Base-by-base conservation (phyloP, 2,113 vertebrate species). In the Paralichthys olivaceus region DNA sequence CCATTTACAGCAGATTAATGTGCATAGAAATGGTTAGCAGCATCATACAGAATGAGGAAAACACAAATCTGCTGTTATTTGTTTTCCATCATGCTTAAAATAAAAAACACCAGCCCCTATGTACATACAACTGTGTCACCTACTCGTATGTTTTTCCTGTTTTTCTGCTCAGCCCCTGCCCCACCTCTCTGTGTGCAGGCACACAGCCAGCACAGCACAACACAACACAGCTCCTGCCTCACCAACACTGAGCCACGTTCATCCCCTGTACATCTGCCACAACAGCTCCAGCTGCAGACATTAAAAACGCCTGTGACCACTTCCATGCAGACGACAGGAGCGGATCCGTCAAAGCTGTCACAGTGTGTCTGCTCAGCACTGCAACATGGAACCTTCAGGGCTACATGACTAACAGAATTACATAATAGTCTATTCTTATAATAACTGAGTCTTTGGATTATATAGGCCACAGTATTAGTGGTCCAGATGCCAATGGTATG, bases 151-250 rank as follows among this genome's bases (percentile, higher is more conserved):
- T 68, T 77, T 64, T 74, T 80, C 79, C 72, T 84, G 71, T 83
- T 84, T 81, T 80, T 77, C 66, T 75, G 53, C 58, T 49, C 34
- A 23, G 71, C 86, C 65, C 68, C 71, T 72, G 69, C 83, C 62
- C 74, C 73, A 70, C 86, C 79, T 80, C 70, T 81, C 53, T 47
- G 14, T 49, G 40, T 43, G 54, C 29, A 74, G 67, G 72, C 69
- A 64, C 25, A 51, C 72, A 17, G 28, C 25, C 84, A 70, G 55
- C 22, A 6, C 49, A 75, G 62, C 68, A 58, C 7, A 8, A 32
- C 32, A 34, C 22, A 67, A 57, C 61, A 70, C 40, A 47, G 49
- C 47, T 55, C 64, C 67, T 25, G 19, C 37, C 79, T 71, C 75
- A 67, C 37, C 57, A 40, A 12, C 23, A 51, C 58, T 72, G 76